These are phyloP conservation scores for Triops longicaudatus DNA, from an alignment of 1,140 invertebrate species.

Conservation along the genomic window DNA sequence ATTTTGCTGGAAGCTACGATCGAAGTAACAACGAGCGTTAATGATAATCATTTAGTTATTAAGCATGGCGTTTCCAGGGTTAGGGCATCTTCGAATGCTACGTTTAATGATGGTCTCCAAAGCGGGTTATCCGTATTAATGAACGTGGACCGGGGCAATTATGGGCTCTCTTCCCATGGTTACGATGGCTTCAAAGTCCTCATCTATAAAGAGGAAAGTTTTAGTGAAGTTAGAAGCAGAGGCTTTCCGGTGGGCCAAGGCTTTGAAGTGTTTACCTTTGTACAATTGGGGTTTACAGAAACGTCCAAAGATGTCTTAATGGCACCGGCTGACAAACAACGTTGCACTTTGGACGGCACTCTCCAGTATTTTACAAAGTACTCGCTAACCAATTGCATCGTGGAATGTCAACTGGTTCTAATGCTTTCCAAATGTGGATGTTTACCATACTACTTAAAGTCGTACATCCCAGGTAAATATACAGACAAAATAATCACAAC, in stretches of 20 bases:
- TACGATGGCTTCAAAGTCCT: neutral
- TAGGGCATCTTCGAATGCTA: neutral
- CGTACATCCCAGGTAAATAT: neutral
- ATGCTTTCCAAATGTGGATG: slow-evolving; percentile 22
- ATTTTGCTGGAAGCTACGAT: neutral
- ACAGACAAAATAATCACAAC: too few species aligned
- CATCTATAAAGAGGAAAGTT: neutral
- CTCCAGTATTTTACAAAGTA: slow-evolving; percentile 24
- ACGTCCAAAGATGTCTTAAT: slow-evolving; percentile 22
- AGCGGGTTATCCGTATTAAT: neutral
- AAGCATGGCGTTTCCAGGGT: neutral
- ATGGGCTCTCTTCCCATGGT: neutral
- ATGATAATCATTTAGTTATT: neutral
- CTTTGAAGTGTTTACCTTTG: slow-evolving; percentile 17
- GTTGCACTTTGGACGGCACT: slow-evolving; percentile 21
- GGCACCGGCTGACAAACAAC: slow-evolving; percentile 10
- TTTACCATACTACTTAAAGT: slow-evolving; percentile 26
- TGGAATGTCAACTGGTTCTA: slow-evolving; percentile 18
- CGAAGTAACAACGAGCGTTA: neutral
- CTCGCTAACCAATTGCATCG: slow-evolving; percentile 25
- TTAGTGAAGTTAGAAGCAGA: neutral
- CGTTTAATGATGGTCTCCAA: neutral
- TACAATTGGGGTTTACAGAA: neutral
- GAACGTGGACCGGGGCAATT: neutral
- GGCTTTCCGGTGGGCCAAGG: slow-evolving; percentile 7